phyloP scores from a whole-genome alignment of 2,888 invertebrate species.

The Clanis bilineata region DNA sequence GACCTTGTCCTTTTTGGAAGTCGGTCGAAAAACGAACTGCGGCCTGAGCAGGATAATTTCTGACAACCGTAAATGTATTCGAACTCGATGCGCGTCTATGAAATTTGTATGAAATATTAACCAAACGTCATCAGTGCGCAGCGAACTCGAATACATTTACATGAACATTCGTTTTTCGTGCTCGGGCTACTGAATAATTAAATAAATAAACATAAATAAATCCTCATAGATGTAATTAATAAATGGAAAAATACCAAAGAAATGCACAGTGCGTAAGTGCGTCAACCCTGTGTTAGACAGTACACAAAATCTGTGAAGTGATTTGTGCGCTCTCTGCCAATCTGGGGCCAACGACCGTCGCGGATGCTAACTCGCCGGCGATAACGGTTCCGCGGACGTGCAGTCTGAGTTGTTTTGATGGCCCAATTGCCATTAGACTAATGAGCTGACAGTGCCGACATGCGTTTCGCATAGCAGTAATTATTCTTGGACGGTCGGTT shows the following conservation, averaged over 20 bases:
- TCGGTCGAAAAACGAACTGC: too few species aligned
- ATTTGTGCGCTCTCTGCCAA: constrained; percentile 63
- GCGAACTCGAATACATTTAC: too few species aligned
- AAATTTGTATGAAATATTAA: too few species aligned
- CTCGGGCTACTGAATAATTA: too few species aligned
- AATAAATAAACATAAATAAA: too few species aligned
- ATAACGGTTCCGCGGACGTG: constrained; percentile 61
- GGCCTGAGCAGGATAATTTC: too few species aligned
- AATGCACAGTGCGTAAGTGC: constrained; percentile 12
- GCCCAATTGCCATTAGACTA: constrained; percentile 52
- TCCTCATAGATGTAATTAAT: too few species aligned
- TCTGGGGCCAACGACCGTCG: constrained; percentile 64
- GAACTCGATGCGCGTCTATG: too few species aligned
- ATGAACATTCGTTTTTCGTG: too few species aligned
- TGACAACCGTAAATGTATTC: too few species aligned
- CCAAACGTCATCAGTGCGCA: too few species aligned
- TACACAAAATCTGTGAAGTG: constrained; percentile 63
- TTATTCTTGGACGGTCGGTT: not conserved
- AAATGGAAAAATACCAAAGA: not conserved
- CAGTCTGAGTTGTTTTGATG: constrained; percentile 53
- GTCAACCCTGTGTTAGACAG: constrained; percentile 45
- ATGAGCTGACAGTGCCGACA: constrained; percentile 31
- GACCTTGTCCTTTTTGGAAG: too few species aligned
- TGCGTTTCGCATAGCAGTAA: not conserved
- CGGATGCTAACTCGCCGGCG: constrained; percentile 50